Evolutionary conservation across 30 jellyfish, hydroid and myxozoan species (phyloP), one percentile per base, ranked within the genome.

Genomic region (Haliclystus octoradiatus): DNA sequence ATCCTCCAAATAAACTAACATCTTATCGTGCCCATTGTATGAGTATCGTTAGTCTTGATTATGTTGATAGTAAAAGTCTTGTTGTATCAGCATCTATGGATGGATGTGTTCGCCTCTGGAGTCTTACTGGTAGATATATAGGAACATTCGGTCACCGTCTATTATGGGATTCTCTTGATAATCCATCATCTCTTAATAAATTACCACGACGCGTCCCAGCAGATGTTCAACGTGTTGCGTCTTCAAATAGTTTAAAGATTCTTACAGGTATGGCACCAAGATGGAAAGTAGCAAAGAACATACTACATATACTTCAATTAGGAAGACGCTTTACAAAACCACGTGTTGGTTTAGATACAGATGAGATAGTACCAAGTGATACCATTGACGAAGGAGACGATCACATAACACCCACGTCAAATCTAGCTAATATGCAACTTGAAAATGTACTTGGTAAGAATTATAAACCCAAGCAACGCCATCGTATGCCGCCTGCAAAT

Each of bases 31-130:
- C 82, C 28, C 97, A 88, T 50, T 49, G 88, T 28, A 64, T 72
- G 34, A 73, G 94, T 66, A 88, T 88, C 46, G 97, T 80, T 49
- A 66, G 92, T 66, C 74, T 88, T 2, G 94, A 83, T 34, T 81
- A 74, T 40, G 83, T 65, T 2, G 94, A 88, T 25, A 66, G 65
- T 28, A 88, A 79, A 51, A 80, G 67, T 31, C 72, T 79, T 53
- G 67, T 88, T 12, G 77, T 88, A 2, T 32, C 97, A 1, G 97
- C 97, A 12, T 88, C 97, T 14, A 80, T 84, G 0, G 97, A 88
- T 64, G 79, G 97, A 52, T 73, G 79, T 52, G 94, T 79, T 27
- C 76, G 97, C 28, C 79, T 88, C 1, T 88, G 97, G 97, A 88
- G 89, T 61, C 49, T 80, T 26, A 84, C 67, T 3, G 97, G 97